Base-by-base conservation (phyloP, 2,113 vertebrate genomes). In the Eulemur macaco region DNA sequence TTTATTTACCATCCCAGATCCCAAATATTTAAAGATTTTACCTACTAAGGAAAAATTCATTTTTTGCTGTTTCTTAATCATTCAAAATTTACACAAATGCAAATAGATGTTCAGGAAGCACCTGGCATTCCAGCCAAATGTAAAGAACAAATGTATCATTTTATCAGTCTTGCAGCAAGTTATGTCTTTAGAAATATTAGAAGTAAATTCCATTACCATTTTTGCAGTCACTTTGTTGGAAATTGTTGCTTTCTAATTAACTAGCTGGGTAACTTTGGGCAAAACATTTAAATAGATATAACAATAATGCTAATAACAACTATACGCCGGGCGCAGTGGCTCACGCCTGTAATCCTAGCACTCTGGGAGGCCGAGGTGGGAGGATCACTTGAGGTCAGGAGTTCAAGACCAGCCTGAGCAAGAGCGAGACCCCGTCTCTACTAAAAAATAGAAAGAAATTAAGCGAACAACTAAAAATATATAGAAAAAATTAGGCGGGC, bases 211-310 rank as follows among this genome's bases (percentile, higher is more conserved):
- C 18, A 37, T 83, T 14, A 66, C 21, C 3, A 47, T 50, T 42
- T 86, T 58, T 56, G 25, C 47, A 71, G 27, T 78, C 63, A 71
- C 86, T 5, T 76, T 68, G 20, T 54, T 84, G 25, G 39, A 47
- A 29, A 39, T 71, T 37, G 25, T 39, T 88, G 66, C 84, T 81
- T 80, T 83, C 56, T 82, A 77, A 66, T 31, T 50, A 82, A 80
- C 29, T 60, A 73, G 21, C 31, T 68, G 12, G 18, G 47, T 64
- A 58, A 77, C 37, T 95, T 80, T n/a, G 69, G 37, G 11, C 2
- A 96, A 93, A 88, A 73, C 34, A 91, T 82, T 91, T 97, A 89
- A 78, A 50, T 74, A 77, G 12, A 13, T 39, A 54, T 74, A 77
- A 50, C 29, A 20, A 45, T 45, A 45, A 50, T 76, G 23, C 39